These are phyloP conservation scores for Pterophyllum scalare DNA, from an alignment of 2,113 vertebrate species.

Conservation along the genomic window DNA sequence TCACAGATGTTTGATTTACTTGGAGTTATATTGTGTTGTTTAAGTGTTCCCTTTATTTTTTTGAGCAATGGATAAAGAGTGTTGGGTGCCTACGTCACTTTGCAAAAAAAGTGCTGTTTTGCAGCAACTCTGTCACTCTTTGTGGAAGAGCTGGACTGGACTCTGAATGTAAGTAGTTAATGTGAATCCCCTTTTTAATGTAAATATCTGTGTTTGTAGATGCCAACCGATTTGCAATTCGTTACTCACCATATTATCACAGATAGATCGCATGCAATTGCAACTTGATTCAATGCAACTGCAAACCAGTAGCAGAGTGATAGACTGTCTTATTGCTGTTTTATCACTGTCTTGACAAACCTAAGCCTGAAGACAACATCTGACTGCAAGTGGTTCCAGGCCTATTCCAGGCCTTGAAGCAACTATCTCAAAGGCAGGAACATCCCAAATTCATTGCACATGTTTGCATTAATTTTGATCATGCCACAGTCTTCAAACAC, in stretches of 20 bases:
- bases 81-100: neutral
- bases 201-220: neutral
- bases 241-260: neutral
- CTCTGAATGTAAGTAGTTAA: neutral
- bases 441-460: neutral
- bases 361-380: neutral
- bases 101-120: neutral
- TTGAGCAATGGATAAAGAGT: too few relatives aligned
- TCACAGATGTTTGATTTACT: too few relatives aligned
- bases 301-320: neutral
- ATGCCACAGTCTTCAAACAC: neutral
- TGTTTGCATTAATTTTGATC: neutral
- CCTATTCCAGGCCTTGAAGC: neutral
- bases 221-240: neutral
- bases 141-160: neutral
- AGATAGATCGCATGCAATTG: neutral
- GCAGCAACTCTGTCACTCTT: neutral
- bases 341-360: neutral
- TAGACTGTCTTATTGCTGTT: neutral
- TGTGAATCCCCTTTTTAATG: neutral
- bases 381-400: neutral
- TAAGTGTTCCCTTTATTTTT: too few relatives aligned
- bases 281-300: neutral
- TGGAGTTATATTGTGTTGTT: too few relatives aligned
- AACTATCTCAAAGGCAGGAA: neutral